phyloP scores from a whole-genome alignment of 2,113 vertebrate genomes.

The Nyctibius bracteatus region DNA sequence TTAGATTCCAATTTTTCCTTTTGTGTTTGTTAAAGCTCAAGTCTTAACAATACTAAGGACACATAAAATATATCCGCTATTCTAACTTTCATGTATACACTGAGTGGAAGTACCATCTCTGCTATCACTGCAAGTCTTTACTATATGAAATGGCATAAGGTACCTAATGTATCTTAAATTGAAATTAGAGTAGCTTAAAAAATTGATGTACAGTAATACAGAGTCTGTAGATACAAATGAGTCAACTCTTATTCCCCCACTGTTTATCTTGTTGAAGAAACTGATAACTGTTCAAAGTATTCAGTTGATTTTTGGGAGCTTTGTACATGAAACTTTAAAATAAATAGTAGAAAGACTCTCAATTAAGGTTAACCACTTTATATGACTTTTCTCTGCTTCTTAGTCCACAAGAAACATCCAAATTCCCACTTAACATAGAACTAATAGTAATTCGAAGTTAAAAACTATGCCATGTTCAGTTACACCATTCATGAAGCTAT shows the following conservation, averaged over 20 bases:
- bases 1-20: neutral
- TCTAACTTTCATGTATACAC: neutral
- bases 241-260: neutral
- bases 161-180: neutral
- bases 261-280: neutral
- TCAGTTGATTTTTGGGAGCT: neutral
- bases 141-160: neutral
- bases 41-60: neutral
- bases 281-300: neutral
- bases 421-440: neutral
- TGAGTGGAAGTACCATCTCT: neutral
- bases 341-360: neutral
- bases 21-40: neutral
- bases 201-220: neutral
- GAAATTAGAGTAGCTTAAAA: neutral
- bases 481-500: neutral
- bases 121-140: neutral
- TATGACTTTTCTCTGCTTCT: neutral
- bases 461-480: neutral
- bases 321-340: neutral
- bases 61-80: neutral
- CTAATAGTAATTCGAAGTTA: neutral
- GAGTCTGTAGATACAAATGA: neutral
- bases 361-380: neutral
- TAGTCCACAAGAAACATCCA: neutral